phyloP scores from a whole-genome alignment of 2,888 invertebrate genomes.

The Ashinkailepas kermadecensis region DNA sequence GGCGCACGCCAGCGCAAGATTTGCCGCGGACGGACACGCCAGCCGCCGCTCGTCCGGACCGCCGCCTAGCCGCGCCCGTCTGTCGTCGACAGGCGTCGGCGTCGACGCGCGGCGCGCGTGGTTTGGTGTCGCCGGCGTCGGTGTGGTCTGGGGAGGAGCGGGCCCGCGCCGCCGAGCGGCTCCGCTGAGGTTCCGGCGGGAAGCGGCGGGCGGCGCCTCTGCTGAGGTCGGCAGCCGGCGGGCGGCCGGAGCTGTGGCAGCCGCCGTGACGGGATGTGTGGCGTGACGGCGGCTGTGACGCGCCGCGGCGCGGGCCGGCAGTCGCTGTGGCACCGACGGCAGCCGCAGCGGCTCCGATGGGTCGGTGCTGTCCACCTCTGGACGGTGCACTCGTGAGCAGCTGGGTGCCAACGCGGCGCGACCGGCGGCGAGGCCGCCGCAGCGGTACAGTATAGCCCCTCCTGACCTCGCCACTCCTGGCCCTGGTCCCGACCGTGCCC shows the following conservation, averaged over 20 bases:
- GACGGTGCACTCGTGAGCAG: neutral
- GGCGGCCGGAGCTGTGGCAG: no score
- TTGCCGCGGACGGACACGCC: neutral
- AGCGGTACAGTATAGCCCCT: neutral
- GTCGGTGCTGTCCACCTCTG: neutral
- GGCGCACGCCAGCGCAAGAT: neutral
- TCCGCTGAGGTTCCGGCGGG: neutral
- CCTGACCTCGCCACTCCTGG: neutral
- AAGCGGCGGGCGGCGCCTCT: neutral
- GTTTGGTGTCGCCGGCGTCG: no score
- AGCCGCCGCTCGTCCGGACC: neutral
- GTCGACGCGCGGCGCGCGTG: neutral
- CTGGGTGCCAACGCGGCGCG: neutral
- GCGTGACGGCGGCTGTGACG: neutral
- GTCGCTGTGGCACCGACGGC: neutral
- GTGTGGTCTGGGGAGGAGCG: neutral
- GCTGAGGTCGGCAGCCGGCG: no score
- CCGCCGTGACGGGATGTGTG: neutral
- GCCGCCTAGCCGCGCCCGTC: no score
- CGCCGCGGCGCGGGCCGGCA: neutral
- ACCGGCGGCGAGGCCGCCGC: neutral
- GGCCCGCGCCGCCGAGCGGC: neutral
- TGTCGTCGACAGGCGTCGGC: neutral
- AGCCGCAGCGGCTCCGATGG: neutral
- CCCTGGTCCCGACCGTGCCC: neutral